Base-by-base conservation (phyloP, 92 coral and sea anemone genomes). In the Palythoa grandis region DNA sequence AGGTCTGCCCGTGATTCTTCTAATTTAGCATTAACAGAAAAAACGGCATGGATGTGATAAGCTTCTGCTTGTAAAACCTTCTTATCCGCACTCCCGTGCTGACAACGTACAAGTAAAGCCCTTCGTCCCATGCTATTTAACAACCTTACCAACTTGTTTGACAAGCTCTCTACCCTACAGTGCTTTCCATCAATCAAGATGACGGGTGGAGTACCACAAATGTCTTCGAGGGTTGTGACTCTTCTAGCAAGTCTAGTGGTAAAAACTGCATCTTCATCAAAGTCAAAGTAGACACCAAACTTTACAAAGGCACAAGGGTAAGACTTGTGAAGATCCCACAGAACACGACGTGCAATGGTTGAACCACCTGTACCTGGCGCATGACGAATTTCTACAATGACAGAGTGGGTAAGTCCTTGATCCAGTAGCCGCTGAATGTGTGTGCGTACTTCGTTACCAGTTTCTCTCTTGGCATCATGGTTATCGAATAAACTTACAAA, bases 281-380 rank as follows among this genome's bases (percentile, higher is more conserved):
- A 84, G 50, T 92, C 92, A 65, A 89, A 77, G 60, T 91, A 91
- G 1, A 86, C 78, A 25, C 83, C 77, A 52, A 95, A 74, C 20
- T 86, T 91, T 37, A 75, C 89, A 79, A 91, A 82, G 8, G 98
- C 98, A 84, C 98, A 95, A 2, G 98, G 98, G 61, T 91, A 95
- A 5, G 86, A 78, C 53, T 90, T 84, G 82, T 95, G 98, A 24
- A 95, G 90, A 24, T 95, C 94, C 98, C 98, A 95, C 82, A 95
- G 78, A 25, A 95, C 98, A 4, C 98, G 93, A 23, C 96, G 88
- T 52, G 96, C 95, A 69, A 95, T 93, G 2, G 98, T 95, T 16
- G 95, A 89, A 5, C 98, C 98, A 84, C 98, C 98, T 12, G 98
- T 89, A 4, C 98, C 98, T 5, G 98, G 98, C 0, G 92, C 86